phyloP scores from a whole-genome alignment of 2,113 vertebrate genomes.

The Labrus mixtus region DNA sequence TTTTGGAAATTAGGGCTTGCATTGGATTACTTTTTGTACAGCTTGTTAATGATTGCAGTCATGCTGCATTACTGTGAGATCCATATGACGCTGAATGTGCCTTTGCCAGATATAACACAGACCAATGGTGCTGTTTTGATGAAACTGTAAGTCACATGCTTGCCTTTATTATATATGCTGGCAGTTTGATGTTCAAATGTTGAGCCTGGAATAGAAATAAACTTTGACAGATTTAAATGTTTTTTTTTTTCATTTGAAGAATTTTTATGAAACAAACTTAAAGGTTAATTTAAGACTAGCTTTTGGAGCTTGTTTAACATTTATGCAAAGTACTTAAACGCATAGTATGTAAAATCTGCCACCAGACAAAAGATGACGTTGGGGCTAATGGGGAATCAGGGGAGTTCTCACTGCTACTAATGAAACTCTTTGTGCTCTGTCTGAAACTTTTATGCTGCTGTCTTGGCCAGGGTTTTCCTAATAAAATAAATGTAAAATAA shows the following conservation, averaged over 20 bases:
- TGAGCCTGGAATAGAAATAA: no score
- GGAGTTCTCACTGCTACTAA: no score
- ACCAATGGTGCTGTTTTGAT: slow-evolving; percentile 16
- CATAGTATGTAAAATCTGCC: no score
- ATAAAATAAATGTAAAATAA: no score
- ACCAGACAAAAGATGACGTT: no score
- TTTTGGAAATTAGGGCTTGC: slow-evolving; percentile 21
- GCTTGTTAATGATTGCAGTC: slow-evolving; percentile 26
- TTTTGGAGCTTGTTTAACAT: slow-evolving; percentile 5
- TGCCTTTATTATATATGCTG: no score
- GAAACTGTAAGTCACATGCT: slow-evolving; percentile 3
- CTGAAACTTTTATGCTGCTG: no score
- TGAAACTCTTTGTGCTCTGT: no score
- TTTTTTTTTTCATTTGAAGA: not conserved
- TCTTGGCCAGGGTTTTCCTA: no score
- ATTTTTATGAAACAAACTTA: not conserved
- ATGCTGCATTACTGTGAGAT: slow-evolving; percentile 19
- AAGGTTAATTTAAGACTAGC: not conserved
- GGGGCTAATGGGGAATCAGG: no score
- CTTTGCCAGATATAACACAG: slow-evolving; percentile 23
- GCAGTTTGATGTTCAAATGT: slow-evolving; percentile 9
- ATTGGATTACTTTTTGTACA: slow-evolving; percentile 21
- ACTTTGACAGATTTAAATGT: not conserved
- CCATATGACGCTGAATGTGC: slow-evolving; percentile 18
- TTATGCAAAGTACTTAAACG: not conserved